These are phyloP conservation scores for Pseudomugil gertrudae DNA, from an alignment of 2,797 vertebrate species.

Conservation along the genomic window DNA sequence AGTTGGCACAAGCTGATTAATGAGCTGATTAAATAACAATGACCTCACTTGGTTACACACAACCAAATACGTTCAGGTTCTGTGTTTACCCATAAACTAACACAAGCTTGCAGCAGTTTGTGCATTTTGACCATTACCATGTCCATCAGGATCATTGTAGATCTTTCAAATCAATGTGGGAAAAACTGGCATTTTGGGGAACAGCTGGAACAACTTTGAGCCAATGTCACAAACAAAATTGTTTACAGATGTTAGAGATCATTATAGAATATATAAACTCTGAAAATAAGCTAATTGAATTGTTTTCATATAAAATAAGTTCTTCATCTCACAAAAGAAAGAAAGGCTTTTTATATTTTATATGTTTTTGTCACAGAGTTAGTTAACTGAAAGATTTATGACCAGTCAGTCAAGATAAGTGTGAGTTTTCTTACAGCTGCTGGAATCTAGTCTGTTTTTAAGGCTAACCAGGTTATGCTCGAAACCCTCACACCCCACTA, in stretches of 20 bases:
- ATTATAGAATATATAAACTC: neutral
- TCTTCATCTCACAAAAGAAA: neutral
- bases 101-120: neutral
- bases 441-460: neutral
- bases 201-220: neutral
- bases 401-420: neutral
- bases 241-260: neutral
- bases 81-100: neutral
- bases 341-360: neutral
- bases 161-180: neutral
- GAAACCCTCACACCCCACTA: neutral
- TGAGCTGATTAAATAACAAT: neutral
- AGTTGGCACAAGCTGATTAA: neutral
- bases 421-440: neutral
- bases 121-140: neutral
- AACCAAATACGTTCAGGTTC: neutral
- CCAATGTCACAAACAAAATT: neutral
- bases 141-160: neutral
- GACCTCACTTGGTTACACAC: neutral
- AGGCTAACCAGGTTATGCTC: too few species aligned
- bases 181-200: neutral
- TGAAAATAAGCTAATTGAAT: neutral
- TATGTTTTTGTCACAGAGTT: neutral
- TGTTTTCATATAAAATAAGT: neutral
- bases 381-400: neutral